phyloP scores from a whole-genome alignment of 2,888 invertebrate genomes.

The Scaptomyza cyrtandrae region DNA sequence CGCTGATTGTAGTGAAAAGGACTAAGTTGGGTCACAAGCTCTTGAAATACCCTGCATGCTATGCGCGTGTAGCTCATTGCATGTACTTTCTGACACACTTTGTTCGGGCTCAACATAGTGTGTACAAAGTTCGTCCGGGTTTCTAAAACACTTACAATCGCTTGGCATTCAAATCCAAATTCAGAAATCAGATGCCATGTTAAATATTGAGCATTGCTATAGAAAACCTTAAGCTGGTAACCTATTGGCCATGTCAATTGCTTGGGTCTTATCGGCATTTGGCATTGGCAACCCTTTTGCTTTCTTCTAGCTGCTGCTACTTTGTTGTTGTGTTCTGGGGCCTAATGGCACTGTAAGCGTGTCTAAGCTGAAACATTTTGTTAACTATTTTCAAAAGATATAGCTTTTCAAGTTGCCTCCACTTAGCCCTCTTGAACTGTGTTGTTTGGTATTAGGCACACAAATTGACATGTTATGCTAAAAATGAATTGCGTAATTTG shows the following conservation, averaged over 20 bases:
- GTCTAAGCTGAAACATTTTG: conserved; percentile 69
- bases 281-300: conserved; percentile 42
- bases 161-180: conserved; percentile 35
- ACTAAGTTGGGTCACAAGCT: not conserved
- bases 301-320: not conserved
- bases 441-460: conserved; percentile 50
- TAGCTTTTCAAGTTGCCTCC: conserved; percentile 35
- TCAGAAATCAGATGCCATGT: conserved; percentile 28
- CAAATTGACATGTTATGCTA: conserved; percentile 76
- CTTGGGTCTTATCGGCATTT: conserved; percentile 52
- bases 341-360: conserved; percentile 74
- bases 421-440: not conserved
- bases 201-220: conserved; percentile 36
- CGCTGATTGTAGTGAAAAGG: conserved; percentile 20
- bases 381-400: conserved; percentile 54
- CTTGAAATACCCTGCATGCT: conserved; percentile 18
- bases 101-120: not conserved
- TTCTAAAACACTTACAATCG: not conserved
- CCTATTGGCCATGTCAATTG: conserved; percentile 59
- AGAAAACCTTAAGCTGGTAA: conserved; percentile 51
- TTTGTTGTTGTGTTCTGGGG: conserved; percentile 28
- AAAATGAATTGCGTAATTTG: conserved; percentile 77
- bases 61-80: conserved; percentile 9
- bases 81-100: not conserved
- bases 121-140: not conserved